A percentile compares a stretch with the other conserved stretches of the same genome.
Conservation (phyloP, 92 coral and sea anemone genomes). For the Porites lobata region DNA sequence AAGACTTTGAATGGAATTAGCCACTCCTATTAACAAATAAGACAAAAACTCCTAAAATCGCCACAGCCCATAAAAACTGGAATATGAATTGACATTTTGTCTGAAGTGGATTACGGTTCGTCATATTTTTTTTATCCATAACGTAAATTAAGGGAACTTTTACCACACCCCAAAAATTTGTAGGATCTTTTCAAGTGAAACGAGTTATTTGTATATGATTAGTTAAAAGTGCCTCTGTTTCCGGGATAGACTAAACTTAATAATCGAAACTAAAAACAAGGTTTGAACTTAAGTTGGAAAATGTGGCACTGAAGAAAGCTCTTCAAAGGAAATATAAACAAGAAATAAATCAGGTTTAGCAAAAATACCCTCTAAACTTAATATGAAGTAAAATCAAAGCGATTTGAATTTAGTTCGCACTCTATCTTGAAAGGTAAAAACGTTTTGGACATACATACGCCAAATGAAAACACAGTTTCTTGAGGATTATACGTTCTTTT, state of each 20-base stretch:
- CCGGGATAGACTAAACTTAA: background rate
- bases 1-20: too few relatives aligned
- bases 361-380: background rate
- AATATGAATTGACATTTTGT: background rate
- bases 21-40: background rate
- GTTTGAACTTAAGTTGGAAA: background rate
- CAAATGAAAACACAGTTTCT: too few relatives aligned
- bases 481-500: too few relatives aligned
- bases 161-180: conserved; percentile 19
- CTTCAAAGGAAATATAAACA: background rate
- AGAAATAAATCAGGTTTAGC: background rate
- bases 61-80: background rate
- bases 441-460: background rate
- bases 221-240: conserved; percentile 1
- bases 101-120: background rate
- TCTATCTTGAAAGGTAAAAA: background rate
- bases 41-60: background rate
- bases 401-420: background rate
- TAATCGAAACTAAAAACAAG: background rate
- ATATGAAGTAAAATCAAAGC: background rate
- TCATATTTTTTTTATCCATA: too few relatives aligned
- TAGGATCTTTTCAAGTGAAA: background rate
- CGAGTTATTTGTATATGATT: conserved; percentile 7
- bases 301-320: background rate
- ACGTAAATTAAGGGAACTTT: too few relatives aligned